Base-by-base conservation (phyloP, 2,113 vertebrate genomes). In the Mirza zaza region DNA sequence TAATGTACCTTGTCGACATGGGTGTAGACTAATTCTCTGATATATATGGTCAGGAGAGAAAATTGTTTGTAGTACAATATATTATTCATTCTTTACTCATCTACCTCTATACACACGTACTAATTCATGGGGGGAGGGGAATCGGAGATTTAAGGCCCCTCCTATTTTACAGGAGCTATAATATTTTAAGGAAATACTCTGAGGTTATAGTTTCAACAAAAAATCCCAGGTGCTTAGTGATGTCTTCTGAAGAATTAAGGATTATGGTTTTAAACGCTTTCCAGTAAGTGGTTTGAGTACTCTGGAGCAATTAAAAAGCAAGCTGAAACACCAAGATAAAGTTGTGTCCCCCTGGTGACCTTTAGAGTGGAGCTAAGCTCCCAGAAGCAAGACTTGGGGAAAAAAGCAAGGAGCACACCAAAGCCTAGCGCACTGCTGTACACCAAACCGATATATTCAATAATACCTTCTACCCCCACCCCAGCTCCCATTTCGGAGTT, bases 281-380 rank as follows among this genome's bases (percentile, higher is more conserved):
- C 65, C 68, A 83, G 34, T 84, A 90, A 95, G 67, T 1, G 4
- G 39, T 12, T 1, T 5, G 91, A 90, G 70, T 39, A 73, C 82
- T 94, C 18, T 3, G 1, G 79, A 77, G 85, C 85, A 50, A 80
- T 91, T 73, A 84, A 61, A 89, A 42, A 32, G 93, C 93, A 34
- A 50, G 93, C 94, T 73, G 63, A 27, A 94, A 84, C 79, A 25
- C 36, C 2, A 42, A 81, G 89, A 85, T 67, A 87, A 96, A 96
- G 96, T 61, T 63, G 90, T 95, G 97, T 85, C 92, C 94, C 93
- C 73, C 83, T 92, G 14, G 87, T 96, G 97, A 98, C 98, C 98
- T 97, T 98, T 96, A 81, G 87, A 97, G 94, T 70, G 42, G 50
- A 91, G 70, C 93, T 82, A 9, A 93, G 91, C 81, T 92, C 76